Base-by-base conservation (phyloP, 2,888 invertebrate genomes). In the Campaea margaritaria region DNA sequence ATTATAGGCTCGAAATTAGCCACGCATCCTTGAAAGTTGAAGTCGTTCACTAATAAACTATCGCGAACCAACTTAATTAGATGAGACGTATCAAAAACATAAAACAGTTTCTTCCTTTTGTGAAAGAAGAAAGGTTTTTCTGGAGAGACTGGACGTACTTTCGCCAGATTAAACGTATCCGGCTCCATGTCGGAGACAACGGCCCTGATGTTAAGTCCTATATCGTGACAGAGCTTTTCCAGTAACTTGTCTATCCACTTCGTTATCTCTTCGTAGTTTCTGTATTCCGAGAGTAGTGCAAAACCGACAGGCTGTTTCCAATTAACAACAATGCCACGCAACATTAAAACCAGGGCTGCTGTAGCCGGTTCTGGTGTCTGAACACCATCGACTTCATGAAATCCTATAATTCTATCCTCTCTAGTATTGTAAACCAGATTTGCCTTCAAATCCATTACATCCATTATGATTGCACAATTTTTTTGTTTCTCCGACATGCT, bases 271-370 rank as follows among this genome's bases (percentile, higher is more conserved):
- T 67, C 64, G 41, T 58, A 67, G 21, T 67, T 62, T 38, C 71
- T 67, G 48, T 64, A 66, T 45, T 71, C 70, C 0, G 74, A 69
- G 41, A 75, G 63, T 9, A 75, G 70, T 11, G 72, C 64, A 45
- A 69, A 72, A 0, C 72, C 75, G 27, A 77, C 52, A 0, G 73
- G 72, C 51, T 75, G 77, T 36, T 47, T 59, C 77, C 76, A 76
- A 45, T 72, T 65, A 13, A 65, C 67, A 21, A 77, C 50, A 12
- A 76, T 65, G 0, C 77, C 77, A 34, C 70, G 67, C 1, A 73
- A 66, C 63, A 74, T 71, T 0, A 76, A 47, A 4, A 75, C 64
- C 13, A 77, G 27, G 9, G 70, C 76, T 61, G 68, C 63, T 46
- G 69, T 72, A 2, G 74, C 76, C 2, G 72, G 60, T 15, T 54